phyloP scores from a whole-genome alignment of 2,113 vertebrate species.

The Xiphophorus couchianus region DNA sequence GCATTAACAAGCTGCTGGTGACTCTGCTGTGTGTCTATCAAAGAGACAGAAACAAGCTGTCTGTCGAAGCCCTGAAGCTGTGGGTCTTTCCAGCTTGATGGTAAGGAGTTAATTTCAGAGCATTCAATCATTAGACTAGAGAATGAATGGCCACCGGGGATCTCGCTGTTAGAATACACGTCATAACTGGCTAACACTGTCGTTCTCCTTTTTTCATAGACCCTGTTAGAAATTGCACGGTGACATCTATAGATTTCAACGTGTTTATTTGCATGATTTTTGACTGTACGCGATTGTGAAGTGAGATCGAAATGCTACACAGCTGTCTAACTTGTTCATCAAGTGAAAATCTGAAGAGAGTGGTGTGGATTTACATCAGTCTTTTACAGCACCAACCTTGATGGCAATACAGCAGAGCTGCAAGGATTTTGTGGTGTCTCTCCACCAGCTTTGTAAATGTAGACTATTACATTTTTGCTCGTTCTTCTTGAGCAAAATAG shows the following conservation, averaged over 20 bases:
- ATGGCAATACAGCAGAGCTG: too few relatives aligned
- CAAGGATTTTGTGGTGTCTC: too few relatives aligned
- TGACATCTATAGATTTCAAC: neutral
- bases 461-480: too few relatives aligned
- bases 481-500: too few relatives aligned
- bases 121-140: conserved; percentile 29
- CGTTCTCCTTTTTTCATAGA: neutral
- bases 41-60: conserved; percentile 44
- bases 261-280: too few relatives aligned
- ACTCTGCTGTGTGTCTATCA: conserved; percentile 51
- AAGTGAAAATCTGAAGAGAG: neutral
- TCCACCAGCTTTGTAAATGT: too few relatives aligned
- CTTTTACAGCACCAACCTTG: too few relatives aligned
- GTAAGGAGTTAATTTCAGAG: conserved; percentile 16
- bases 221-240: neutral
- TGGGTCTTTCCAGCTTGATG: conserved; percentile 39
- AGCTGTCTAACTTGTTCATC: too few relatives aligned
- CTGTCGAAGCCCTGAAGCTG: conserved; percentile 31
- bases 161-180: conserved; percentile 49
- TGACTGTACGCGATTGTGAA: too few relatives aligned
- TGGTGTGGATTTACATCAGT: neutral
- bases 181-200: conserved; percentile 3
- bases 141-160: conserved; percentile 54
- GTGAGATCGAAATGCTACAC: too few relatives aligned
- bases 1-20: conserved; percentile 64